Base-by-base conservation (phyloP, 2,888 invertebrate species). In the Agrenia bidenticulata region DNA sequence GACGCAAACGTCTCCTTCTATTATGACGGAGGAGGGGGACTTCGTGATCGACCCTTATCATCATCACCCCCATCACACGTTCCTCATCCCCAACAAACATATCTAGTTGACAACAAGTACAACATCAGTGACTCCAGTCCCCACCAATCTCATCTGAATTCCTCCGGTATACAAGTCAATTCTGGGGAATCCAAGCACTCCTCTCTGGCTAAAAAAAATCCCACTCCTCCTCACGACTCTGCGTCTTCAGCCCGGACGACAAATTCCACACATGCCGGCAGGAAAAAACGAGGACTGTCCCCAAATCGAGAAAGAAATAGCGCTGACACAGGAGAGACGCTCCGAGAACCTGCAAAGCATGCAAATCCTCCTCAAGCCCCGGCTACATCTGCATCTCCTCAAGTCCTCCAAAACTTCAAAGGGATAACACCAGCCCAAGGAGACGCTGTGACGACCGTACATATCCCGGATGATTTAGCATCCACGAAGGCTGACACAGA, bases 1-100 rank as follows among this genome's bases (percentile, higher is more conserved):
- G 57, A 57, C 2, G 39, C 37, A 17, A 57, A 57, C 57, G 23
- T 57, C 57, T 57, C 57, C n/a, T 57, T 57, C 23, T 57, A 57
- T 39, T 57, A 37, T 39, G 57, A 57, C 39, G 57, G 32, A 17
- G 21, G 23, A 4, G 17, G 19, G 23, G n/a, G n/a, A n/a, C n/a
- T n/a, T n/a, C n/a, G n/a, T n/a, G 17, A 24, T 23, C 4, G 15
- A 23, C 13, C 23, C 51, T 45, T 19, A n/a, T 17, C 45, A 5
- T 15, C 45, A 15, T 5, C 32, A 32, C 32, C 32, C 4, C 32
- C 32, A 32, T 11, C 32, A 32, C 5, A 51, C 23, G 23, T 19
- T 11, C 51, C 51, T 7, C 23, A 23, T 23, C 19, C 24, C 4
- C 51, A 51, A 23, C 19, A 51, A 51, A 17, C 19, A 32, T 32